Conservation (phyloP, 1,140 invertebrate genomes). For the Drosophila ogumai region DNA sequence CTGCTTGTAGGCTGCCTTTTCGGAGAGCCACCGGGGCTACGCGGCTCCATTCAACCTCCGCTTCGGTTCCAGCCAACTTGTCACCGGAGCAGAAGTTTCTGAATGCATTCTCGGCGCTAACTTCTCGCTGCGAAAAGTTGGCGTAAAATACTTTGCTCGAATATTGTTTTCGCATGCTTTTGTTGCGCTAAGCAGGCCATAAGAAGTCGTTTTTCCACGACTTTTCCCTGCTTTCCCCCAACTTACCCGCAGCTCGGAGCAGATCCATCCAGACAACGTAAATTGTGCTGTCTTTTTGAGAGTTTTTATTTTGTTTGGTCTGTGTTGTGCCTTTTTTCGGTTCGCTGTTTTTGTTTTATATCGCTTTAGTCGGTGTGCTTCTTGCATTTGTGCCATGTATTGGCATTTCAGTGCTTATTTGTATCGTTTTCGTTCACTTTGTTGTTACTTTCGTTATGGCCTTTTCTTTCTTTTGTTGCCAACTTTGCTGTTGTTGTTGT, state of each 20-base stretch:
- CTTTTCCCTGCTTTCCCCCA: slow-evolving; percentile 2
- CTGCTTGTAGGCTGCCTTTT: slow-evolving; percentile 57
- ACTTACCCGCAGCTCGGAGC: background rate
- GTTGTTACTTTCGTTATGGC: slow-evolving; percentile 63
- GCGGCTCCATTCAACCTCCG: background rate
- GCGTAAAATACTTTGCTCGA: slow-evolving; percentile 79
- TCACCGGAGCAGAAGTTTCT: slow-evolving; percentile 67
- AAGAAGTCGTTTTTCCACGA: slow-evolving; percentile 41
- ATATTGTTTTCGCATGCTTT: slow-evolving; percentile 81
- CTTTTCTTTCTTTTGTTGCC: slow-evolving; percentile 25
- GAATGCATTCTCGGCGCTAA: slow-evolving; percentile 74
- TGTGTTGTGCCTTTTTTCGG: slow-evolving; percentile 33
- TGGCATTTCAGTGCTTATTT: slow-evolving; percentile 81
- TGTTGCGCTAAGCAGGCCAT: slow-evolving; percentile 74
- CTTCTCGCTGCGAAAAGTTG: slow-evolving; percentile 80
- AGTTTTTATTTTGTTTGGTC: slow-evolving; percentile 68
- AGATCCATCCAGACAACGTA: slow-evolving; percentile 54
- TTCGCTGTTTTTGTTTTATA: slow-evolving; percentile 31
- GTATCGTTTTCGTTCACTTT: slow-evolving; percentile 78
- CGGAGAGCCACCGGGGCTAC: slow-evolving; percentile 25
- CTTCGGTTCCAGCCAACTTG: slow-evolving; percentile 53
- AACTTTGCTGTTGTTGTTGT: slow-evolving; percentile 23
- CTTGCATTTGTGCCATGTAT: slow-evolving; percentile 71
- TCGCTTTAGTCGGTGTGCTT: slow-evolving; percentile 32
- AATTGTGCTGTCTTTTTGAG: slow-evolving; percentile 72